Percentiles rank a stretch among this genome's conserved stretches.
Conservation (phyloP, 2,113 vertebrate species). For the Microtus montanus region DNA sequence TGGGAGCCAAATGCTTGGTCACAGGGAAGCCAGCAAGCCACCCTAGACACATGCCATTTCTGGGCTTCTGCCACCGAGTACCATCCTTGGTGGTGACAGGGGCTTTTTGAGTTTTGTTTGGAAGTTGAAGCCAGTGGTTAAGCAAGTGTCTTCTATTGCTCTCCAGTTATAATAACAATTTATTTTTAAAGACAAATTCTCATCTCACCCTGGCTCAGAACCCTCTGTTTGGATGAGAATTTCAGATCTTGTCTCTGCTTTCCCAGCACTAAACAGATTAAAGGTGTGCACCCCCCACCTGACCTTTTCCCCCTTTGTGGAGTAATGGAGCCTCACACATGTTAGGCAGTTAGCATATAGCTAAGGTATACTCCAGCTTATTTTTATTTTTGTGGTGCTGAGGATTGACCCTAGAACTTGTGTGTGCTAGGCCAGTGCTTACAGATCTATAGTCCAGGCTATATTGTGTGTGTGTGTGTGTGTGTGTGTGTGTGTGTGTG, state of each 20-base stretch:
- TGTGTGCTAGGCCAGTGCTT: not conserved
- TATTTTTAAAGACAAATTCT: not conserved
- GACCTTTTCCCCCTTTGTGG: not conserved
- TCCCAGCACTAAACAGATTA: not conserved
- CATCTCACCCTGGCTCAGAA: not conserved
- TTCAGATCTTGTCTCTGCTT: not conserved
- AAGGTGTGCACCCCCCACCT: not conserved
- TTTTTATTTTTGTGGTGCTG: not conserved
- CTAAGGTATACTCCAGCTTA: not conserved
- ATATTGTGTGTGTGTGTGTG: not conserved
- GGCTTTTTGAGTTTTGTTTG: not conserved
- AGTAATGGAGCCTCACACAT: too few relatives aligned
- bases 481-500: not conserved
- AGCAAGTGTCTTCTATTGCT: not conserved
- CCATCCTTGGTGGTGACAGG: not conserved
- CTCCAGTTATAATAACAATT: not conserved
- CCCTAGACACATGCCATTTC: too few relatives aligned
- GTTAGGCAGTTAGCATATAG: not conserved
- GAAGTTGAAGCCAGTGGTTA: not conserved
- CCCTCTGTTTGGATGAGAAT: not conserved
- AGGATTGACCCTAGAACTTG: not conserved
- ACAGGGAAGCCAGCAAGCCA: not conserved
- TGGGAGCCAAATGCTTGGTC: not conserved
- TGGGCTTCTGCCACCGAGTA: not conserved
- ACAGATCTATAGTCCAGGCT: not conserved